Base-by-base conservation (phyloP, 2,113 vertebrate genomes). In the pig (Sus scrofa) region DNA sequence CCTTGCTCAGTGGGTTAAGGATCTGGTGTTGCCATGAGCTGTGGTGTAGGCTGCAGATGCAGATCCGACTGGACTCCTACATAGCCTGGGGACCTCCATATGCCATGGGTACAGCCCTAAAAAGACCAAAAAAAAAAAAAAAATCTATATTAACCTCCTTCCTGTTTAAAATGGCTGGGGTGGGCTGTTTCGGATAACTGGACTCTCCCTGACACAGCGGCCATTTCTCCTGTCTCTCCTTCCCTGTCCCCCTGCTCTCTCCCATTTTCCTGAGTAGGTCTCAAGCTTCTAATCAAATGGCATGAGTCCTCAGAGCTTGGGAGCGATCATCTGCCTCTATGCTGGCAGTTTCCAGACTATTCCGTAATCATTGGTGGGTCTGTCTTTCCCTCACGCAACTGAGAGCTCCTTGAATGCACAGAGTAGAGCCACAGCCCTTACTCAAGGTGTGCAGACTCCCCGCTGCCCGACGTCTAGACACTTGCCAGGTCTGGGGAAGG, bases 201-300 rank as follows among this genome's bases (percentile, higher is more conserved):
- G 37, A 83, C 50, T n/a, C 63, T 77, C 27, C n/a, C 62, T 89
- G 86, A 73, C 16, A 50, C 3, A 90, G 50, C 24, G 75, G 92
- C 30, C 60, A 50, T 58, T 52, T 78, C 50, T 75, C 73, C n/a
- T 78, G 50, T 78, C n/a, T 92, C 37, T 58, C 22, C 20, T 63
- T n/a, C 52, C 0, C 2, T 22, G 24, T 30, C 20, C 2, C 27
- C 30, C 7, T 13, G n/a, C 13, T 24, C 15, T 67, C 37, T 44
- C 37, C 19, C 22, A 58, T 68, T 94, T 89, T 93, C 73, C 34
- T 90, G 60, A 79, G n/a, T 78, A 74, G 32, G 60, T 86, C 54
- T 89, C n/a, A 77, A 96, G 52, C 26, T 96, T 82, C 63, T 22
- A 89, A 68, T 37, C 73, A 86, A 93, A 90, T 58, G 30, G 65